phyloP scores from a whole-genome alignment of 1,140 invertebrate genomes.

The Drosophila pseudoobscura region DNA sequence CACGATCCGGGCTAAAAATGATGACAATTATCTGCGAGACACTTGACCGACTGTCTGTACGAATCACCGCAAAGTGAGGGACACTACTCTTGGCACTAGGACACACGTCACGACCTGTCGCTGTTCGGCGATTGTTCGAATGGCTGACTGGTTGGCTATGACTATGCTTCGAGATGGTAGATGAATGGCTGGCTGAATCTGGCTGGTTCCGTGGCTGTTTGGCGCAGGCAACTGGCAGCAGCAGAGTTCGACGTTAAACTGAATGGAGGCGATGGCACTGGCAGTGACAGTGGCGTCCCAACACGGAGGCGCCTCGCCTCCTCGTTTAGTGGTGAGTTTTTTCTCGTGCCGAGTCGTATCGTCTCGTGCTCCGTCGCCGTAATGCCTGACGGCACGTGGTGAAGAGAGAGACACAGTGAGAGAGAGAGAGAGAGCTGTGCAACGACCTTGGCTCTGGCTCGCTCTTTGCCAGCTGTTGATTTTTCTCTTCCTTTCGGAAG shows the following conservation, averaged over 20 bases:
- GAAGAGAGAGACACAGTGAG: conserved; percentile 16
- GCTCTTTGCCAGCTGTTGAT: conserved; percentile 75
- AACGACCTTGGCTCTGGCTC: conserved; percentile 54
- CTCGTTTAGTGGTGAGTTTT: conserved; percentile 51
- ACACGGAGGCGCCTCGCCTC: too few relatives aligned
- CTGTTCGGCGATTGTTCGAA: too few relatives aligned
- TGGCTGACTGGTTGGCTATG: too few relatives aligned
- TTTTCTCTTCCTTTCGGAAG: conserved; percentile 35
- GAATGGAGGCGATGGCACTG: conserved; percentile 41
- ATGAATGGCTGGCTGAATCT: conserved; percentile 10
- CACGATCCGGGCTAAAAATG: too few relatives aligned
- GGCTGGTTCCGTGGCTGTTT: conserved; percentile 6
- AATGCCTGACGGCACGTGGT: conserved; percentile 26
- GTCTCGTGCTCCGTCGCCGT: neutral
- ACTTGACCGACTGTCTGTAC: too few relatives aligned
- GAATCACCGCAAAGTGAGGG: too few relatives aligned
- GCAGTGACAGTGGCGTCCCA: neutral
- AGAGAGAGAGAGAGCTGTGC: conserved; percentile 11
- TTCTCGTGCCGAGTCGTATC: too few relatives aligned
- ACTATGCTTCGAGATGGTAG: neutral
- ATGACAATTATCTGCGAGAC: too few relatives aligned
- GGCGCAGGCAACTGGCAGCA: conserved; percentile 57
- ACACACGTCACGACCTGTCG: too few relatives aligned
- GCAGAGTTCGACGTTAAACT: conserved; percentile 75
- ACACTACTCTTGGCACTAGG: too few relatives aligned